Conservation (phyloP, 2,113 vertebrate species). For the Glaucidium brasilianum region DNA sequence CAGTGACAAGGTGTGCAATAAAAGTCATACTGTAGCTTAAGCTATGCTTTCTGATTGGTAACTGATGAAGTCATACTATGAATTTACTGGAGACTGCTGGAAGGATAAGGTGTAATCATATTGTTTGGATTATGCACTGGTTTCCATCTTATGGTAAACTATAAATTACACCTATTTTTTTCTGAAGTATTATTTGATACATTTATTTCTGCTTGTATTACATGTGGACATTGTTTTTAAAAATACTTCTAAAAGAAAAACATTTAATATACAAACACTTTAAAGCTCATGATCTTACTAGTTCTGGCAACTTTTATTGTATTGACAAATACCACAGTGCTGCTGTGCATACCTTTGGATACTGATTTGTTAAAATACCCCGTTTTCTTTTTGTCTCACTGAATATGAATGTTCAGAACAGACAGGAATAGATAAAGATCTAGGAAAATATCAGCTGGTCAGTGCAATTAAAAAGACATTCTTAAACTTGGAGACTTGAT, state of each 20-base stretch:
- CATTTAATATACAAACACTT: background rate
- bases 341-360: background rate
- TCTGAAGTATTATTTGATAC: background rate
- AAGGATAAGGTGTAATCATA: constrained; percentile 1
- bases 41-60: background rate
- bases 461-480: background rate
- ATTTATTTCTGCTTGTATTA: background rate
- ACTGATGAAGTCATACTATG: background rate
- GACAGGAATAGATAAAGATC: background rate
- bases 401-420: background rate
- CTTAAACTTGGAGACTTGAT: background rate
- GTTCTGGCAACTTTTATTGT: background rate
- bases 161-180: background rate
- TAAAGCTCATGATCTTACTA: background rate
- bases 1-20: background rate
- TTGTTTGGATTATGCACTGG: constrained; percentile 16
- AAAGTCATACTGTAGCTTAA: background rate
- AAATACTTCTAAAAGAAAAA: background rate
- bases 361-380: background rate
- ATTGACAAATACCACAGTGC: background rate
- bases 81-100: background rate
- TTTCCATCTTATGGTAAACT: background rate
- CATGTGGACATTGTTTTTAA: background rate
- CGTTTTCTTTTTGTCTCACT: background rate
- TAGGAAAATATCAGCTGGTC: background rate